Conservation (phyloP, 2,113 vertebrate genomes). For the Saguinus midas region DNA sequence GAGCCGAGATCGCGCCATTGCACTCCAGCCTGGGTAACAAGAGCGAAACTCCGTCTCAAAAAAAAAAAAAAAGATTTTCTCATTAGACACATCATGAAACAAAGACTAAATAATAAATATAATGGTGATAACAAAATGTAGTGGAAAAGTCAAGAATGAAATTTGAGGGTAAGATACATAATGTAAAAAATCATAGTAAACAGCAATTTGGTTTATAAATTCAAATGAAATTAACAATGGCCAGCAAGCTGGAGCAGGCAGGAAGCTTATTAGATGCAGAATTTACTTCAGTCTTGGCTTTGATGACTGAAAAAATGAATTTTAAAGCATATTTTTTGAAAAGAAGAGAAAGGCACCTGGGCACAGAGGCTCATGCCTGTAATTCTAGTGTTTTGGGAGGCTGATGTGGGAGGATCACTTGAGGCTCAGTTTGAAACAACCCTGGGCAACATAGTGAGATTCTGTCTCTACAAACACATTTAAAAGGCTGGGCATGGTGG, state of each 20-base stretch:
- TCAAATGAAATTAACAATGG: background rate
- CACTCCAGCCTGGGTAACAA: too few species aligned
- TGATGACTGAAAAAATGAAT: background rate
- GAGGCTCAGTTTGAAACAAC: too few species aligned
- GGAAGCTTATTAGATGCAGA: too few species aligned
- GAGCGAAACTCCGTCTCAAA: too few species aligned
- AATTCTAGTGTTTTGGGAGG: too few species aligned
- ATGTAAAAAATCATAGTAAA: background rate
- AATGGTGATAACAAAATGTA: background rate
- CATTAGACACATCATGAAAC: background rate
- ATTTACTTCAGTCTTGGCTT: background rate
- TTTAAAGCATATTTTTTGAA: background rate
- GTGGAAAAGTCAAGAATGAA: background rate
- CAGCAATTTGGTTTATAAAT: background rate
- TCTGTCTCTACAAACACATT: too few species aligned
- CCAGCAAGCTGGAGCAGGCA: background rate
- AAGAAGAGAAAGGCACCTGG: background rate
- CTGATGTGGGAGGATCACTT: too few species aligned
- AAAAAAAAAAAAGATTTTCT: background rate
- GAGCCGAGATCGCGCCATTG: too few species aligned
- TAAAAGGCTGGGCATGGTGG: too few species aligned
- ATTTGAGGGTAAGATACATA: background rate
- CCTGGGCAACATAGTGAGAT: too few species aligned
- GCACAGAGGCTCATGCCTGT: too few species aligned
- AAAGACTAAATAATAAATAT: conserved; percentile 6